phyloP scores from a whole-genome alignment of 92 coral and sea anemone genomes.

The Paragorgia papillata region DNA sequence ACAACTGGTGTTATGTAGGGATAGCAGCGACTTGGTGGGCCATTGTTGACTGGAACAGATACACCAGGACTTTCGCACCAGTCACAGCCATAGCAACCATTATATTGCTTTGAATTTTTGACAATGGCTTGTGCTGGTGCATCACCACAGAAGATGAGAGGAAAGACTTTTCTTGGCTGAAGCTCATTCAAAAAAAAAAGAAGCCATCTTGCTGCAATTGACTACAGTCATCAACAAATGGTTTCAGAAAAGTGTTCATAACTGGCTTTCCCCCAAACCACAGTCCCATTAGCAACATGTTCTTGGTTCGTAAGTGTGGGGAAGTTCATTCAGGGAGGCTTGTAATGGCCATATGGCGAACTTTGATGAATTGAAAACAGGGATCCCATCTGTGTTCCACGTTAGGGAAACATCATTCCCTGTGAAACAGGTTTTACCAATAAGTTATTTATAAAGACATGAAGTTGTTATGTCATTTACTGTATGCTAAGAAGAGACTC shows the following conservation, averaged over 20 bases:
- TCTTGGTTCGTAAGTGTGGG: constrained; percentile 34
- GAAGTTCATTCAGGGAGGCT: constrained; percentile 54
- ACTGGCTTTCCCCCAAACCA: constrained; percentile 24
- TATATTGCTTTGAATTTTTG: neutral
- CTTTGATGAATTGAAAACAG: no score
- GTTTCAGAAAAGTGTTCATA: no score
- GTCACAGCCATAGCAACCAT: no score
- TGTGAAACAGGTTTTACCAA: constrained; percentile 37
- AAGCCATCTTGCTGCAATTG: constrained; percentile 14
- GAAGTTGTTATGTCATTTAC: neutral
- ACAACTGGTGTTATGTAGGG: neutral
- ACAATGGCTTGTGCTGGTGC: no score
- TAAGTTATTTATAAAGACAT: constrained; percentile 8
- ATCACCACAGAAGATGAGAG: no score
- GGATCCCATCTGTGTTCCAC: no score
- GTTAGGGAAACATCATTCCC: no score
- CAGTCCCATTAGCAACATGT: constrained; percentile 13
- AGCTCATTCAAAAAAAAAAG: constrained; percentile 9
- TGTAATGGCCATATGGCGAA: no score
- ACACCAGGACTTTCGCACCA: constrained; percentile 7
- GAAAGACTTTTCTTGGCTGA: no score
- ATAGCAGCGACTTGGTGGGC: neutral
- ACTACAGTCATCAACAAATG: constrained; percentile 38
- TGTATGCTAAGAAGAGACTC: neutral
- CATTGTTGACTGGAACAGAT: neutral